These are phyloP conservation scores for Prunella strophiata DNA, from an alignment of 2,797 vertebrate genomes.

Conservation along the genomic window DNA sequence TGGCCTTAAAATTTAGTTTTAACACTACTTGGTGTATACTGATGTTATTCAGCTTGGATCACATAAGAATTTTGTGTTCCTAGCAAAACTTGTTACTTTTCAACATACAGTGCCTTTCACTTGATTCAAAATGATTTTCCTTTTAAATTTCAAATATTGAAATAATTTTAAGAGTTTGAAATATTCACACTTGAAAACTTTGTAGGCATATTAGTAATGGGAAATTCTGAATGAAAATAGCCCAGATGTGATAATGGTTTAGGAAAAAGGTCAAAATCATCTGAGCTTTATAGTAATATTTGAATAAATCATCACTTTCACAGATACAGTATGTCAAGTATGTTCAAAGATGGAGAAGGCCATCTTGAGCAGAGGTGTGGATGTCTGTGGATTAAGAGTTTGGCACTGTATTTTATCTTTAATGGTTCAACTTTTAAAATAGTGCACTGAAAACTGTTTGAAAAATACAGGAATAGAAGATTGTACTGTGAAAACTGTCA, in stretches of 20 bases:
- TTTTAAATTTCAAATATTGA: slow-evolving; percentile 7
- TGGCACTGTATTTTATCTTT: slow-evolving; percentile 71
- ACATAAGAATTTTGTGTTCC: slow-evolving; percentile 60
- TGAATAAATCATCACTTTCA: neutral
- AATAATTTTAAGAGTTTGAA: slow-evolving; percentile 5
- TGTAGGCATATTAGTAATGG: neutral
- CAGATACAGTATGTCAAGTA: neutral
- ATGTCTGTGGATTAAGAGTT: slow-evolving; percentile 59
- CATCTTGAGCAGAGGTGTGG: neutral
- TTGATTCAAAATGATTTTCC: slow-evolving; percentile 58
- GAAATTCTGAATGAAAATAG: neutral
- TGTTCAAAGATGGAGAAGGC: neutral
- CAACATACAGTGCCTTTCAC: slow-evolving; percentile 71
- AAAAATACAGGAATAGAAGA: slow-evolving; percentile 75
- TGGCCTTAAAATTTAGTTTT: slow-evolving; percentile 58
- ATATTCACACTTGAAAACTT: neutral
- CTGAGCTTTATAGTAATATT: neutral
- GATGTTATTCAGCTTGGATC: slow-evolving; percentile 72
- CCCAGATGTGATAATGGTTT: neutral
- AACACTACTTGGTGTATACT: slow-evolving; percentile 68
- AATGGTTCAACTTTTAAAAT: slow-evolving; percentile 67
- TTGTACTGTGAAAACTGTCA: slow-evolving; percentile 79
- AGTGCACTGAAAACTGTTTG: slow-evolving; percentile 80
- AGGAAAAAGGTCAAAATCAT: neutral
- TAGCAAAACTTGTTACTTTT: slow-evolving; percentile 44